These are phyloP conservation scores for Coptotermes formosanus DNA, from an alignment of 1,140 invertebrate species.

Conservation along the genomic window DNA sequence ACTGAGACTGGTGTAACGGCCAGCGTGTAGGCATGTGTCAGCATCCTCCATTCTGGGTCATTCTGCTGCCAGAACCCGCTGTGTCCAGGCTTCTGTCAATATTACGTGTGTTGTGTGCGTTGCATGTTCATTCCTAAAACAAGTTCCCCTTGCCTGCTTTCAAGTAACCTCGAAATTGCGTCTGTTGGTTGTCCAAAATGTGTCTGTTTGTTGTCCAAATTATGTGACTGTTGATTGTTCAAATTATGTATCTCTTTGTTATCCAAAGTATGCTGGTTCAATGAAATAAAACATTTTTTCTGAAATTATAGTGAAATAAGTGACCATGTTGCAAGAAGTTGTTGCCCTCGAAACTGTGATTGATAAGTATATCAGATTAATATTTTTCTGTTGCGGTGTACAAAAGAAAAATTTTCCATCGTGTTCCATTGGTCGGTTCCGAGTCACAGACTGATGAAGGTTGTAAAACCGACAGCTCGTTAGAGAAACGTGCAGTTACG, in stretches of 20 bases:
- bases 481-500: too few species aligned
- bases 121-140: neutral
- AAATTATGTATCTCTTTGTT: too few species aligned
- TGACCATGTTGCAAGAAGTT: neutral
- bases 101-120: too few species aligned
- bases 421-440: neutral
- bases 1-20: too few species aligned
- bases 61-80: neutral
- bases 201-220: too few species aligned
- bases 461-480: neutral
- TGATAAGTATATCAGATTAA: neutral
- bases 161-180: neutral
- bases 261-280: neutral
- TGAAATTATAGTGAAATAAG: too few species aligned
- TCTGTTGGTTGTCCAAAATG: neutral
- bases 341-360: neutral
- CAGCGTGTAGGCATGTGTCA: too few species aligned
- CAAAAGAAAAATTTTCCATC: slow-evolving; percentile 8
- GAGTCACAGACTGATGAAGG: neutral
- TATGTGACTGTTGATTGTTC: too few species aligned
- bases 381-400: neutral
- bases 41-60: too few species aligned
- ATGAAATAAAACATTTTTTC: neutral
- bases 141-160: neutral
- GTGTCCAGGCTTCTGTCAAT: too few species aligned